Conservation (phyloP, 2,113 vertebrate species). For the Pelvicachromis taeniatus region DNA sequence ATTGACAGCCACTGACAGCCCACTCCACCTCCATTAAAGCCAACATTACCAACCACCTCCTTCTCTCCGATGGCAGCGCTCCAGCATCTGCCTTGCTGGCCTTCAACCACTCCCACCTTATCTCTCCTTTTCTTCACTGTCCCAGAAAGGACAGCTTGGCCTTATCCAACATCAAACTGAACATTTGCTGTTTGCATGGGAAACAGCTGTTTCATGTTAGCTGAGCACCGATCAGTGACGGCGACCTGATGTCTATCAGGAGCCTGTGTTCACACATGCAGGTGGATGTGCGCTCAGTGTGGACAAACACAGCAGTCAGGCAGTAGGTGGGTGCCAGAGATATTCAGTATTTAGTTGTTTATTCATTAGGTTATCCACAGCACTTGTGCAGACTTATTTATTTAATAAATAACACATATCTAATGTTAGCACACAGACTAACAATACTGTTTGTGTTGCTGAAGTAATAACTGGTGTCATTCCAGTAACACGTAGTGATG, state of each 20-base stretch:
- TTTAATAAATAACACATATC: neutral
- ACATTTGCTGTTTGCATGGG: neutral
- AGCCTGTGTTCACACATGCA: neutral
- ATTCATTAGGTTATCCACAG: neutral
- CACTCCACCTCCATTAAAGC: conserved; percentile 59
- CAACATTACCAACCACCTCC: conserved; percentile 62
- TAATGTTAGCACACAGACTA: neutral
- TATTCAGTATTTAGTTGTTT: neutral
- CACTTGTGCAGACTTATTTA: neutral
- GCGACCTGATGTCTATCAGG: conserved; percentile 6
- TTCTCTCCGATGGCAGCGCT: conserved; percentile 44
- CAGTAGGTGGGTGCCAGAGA: neutral
- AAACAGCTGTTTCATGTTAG: neutral
- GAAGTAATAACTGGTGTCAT: neutral
- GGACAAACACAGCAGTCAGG: neutral
- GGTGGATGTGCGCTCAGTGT: neutral
- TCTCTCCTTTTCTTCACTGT: conserved; percentile 27
- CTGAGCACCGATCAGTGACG: neutral
- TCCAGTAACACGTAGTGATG: rapidly evolving
- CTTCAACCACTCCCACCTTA: conserved; percentile 47
- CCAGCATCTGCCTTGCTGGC: conserved; percentile 43
- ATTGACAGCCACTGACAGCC: conserved; percentile 39
- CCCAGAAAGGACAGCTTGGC: neutral
- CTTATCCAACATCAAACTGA: neutral
- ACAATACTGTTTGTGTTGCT: neutral